These are phyloP conservation scores for Apodemia hepburni DNA, from an alignment of 2,888 invertebrate genomes.

Conservation along the genomic window DNA sequence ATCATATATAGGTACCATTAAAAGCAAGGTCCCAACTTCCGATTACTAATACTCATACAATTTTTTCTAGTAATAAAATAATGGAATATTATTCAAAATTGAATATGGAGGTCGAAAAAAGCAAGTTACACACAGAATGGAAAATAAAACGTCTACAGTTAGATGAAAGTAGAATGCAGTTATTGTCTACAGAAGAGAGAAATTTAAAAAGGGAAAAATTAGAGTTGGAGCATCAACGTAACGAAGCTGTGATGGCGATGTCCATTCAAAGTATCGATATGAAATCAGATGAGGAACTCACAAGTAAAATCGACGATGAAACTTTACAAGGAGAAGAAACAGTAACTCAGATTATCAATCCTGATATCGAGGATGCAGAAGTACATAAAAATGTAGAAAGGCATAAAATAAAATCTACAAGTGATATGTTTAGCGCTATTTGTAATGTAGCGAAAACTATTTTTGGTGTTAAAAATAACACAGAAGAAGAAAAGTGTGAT, in stretches of 20 bases:
- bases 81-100: slow-evolving; percentile 83
- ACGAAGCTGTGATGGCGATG: slow-evolving; percentile 61
- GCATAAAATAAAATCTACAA: slow-evolving; percentile 42
- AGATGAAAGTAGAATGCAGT: slow-evolving; percentile 64
- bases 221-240: slow-evolving; percentile 62
- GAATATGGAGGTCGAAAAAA: slow-evolving; percentile 79
- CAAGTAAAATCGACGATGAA: slow-evolving; percentile 23
- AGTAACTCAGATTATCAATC: not conserved
- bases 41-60: not conserved
- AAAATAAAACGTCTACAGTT: slow-evolving; percentile 71
- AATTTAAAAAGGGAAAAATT: slow-evolving; percentile 78
- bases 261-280: slow-evolving; percentile 51
- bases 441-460: slow-evolving; percentile 61
- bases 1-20: too few species aligned
- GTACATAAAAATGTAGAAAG: slow-evolving; percentile 32
- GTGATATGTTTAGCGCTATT: slow-evolving; percentile 53
- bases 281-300: slow-evolving; percentile 42
- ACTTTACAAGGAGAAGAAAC: slow-evolving; percentile 32
- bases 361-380: slow-evolving; percentile 15
- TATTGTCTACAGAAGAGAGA: slow-evolving; percentile 72
- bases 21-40: too few species aligned
- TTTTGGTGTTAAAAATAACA: slow-evolving; percentile 46
- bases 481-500: slow-evolving; percentile 45
- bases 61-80: slow-evolving; percentile 74
- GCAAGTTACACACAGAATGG: slow-evolving; percentile 78